Base-by-base conservation (phyloP, 2,113 vertebrate species). In the Ptilonorhynchus violaceus region DNA sequence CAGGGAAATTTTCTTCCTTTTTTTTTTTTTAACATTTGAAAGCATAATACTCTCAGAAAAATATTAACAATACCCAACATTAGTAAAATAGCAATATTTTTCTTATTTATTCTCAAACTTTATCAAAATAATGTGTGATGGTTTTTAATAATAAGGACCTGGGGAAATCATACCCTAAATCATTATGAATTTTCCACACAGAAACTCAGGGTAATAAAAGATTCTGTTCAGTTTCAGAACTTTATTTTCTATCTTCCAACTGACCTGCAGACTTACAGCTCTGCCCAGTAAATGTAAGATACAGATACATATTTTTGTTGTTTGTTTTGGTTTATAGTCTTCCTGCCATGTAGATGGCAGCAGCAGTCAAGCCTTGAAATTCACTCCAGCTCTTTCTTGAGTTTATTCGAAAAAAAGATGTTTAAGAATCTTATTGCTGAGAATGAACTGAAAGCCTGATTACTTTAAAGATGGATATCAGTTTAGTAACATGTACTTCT, bases 271-370 rank as follows among this genome's bases (percentile, higher is more conserved):
- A 39, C 50, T 30, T 31, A 9, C 15, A 49, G 23, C 35, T 75
- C 20, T 64, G 37, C 42, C 17, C 33, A 39, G 62, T 42, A 56
- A 88, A 70, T 66, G 35, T 55, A 92, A 11, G 37, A 8, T 50
- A 55, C 20, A 11, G 37, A 8, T 50, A 55, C 20, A 13, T 67
- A 73, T 96, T 90, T 87, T 78, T 84, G 79, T 89, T 60, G 84
- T 49, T 95, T 81, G 75, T 39, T 91, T 96, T 94, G 82, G 93
- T 93, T 85, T 94, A 77, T 85, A 96, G 95, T 94, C 92, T 98
- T 92, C 93, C 93, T 79, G 94, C 95, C 97, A 98, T 98, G 95
- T 97, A 98, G 98, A 96, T 97, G 98, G 97, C 97, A 98, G 97
- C 97, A 98, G 92, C 95, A 97, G 93, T 96, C 97, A 98, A 98